Evolutionary conservation across 1,140 invertebrate genomes (phyloP).

Genomic region (Eumaeus atala): DNA sequence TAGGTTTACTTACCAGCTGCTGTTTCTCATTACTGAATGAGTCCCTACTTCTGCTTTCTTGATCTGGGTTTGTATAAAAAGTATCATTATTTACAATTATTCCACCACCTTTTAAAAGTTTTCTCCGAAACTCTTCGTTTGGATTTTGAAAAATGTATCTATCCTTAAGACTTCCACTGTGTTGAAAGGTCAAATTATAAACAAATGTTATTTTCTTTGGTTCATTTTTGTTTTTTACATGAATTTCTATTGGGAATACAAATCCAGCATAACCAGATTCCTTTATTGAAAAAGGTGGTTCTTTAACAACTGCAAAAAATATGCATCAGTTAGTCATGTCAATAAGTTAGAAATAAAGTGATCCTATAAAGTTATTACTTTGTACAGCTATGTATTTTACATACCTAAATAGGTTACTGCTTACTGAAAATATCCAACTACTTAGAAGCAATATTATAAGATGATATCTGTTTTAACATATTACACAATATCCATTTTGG

Average conservation of each 20-base stretch:
- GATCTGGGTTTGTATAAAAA: conserved; percentile 65
- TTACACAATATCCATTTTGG: no score
- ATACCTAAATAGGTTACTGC: no score
- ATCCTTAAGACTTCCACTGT: conserved; percentile 85
- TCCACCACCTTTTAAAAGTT: conserved; percentile 91
- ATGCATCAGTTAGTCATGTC: no score
- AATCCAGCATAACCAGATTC: conserved; percentile 98
- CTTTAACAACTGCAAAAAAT: conserved; percentile 84
- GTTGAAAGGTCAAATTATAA: conserved; percentile 90
- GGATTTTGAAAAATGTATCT: conserved; percentile 85
- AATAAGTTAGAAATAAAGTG: no score
- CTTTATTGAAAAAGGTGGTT: conserved; percentile 92
- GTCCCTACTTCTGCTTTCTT: conserved; percentile 70
- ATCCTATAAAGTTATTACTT: no score
- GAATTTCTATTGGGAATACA: conserved; percentile 90
- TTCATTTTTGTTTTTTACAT: conserved; percentile 93
- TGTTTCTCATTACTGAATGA: conserved; percentile 69
- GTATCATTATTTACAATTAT: conserved; percentile 58
- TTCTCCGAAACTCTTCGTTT: conserved; percentile 90
- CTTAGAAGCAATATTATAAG: no score
- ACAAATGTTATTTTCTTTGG: conserved; percentile 89
- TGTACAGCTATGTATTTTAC: no score
- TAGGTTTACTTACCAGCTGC: conserved; percentile 81
- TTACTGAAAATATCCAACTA: no score
- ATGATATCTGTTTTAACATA: no score